phyloP scores from a whole-genome alignment of 2,797 vertebrate species.

The Anas bahamensis region DNA sequence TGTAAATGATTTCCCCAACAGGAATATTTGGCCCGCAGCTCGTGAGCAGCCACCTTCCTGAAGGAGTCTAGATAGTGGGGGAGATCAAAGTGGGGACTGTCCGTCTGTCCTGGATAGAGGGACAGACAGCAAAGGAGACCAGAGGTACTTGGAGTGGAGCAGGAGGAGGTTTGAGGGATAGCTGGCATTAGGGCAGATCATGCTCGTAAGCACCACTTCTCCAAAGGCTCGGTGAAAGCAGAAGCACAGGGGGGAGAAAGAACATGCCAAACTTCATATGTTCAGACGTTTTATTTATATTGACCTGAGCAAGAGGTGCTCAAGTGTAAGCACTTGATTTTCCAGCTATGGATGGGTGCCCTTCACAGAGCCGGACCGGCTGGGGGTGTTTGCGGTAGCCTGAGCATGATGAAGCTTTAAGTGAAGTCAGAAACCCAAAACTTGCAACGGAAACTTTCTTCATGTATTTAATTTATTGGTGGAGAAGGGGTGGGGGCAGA shows the following conservation, averaged over 20 bases:
- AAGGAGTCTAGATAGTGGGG: not conserved
- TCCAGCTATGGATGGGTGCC: not conserved
- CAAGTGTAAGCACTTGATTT: constrained; percentile 45
- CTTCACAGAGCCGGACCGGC: not conserved
- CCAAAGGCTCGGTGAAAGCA: not conserved
- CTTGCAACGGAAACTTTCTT: constrained; percentile 57
- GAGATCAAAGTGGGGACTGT: not conserved
- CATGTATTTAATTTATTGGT: constrained; percentile 33
- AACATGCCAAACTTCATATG: not conserved
- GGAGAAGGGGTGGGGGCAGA: constrained; percentile 30
- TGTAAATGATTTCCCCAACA: not conserved
- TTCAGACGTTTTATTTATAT: not conserved
- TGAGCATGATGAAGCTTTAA: constrained; percentile 32
- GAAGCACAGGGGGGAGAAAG: not conserved
- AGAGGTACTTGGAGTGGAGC: not conserved
- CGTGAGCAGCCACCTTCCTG: not conserved
- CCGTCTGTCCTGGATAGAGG: not conserved
- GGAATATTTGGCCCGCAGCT: not conserved
- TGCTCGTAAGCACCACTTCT: not conserved
- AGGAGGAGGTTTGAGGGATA: not conserved
- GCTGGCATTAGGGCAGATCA: not conserved
- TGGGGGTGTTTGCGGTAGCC: constrained; percentile 40
- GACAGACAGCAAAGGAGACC: not conserved
- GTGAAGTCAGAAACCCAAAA: constrained; percentile 20
- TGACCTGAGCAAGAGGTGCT: constrained; percentile 4